Conservation (phyloP, 2,888 invertebrate species). For the Neoascia interrupta region DNA sequence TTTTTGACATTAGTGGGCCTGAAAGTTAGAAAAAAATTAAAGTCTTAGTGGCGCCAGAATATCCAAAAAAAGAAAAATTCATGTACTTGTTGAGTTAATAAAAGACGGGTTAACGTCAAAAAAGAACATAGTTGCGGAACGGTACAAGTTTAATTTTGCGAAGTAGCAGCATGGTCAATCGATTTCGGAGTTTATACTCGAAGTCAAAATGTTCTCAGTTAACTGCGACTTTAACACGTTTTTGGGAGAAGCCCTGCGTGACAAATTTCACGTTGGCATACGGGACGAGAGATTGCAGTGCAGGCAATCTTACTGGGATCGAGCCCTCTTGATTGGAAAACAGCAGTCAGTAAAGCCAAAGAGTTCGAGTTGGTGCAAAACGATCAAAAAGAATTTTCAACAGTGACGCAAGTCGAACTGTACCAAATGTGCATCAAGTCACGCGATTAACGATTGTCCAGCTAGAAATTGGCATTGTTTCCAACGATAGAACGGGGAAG, state of each 20-base stretch:
- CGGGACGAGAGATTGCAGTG: slow-evolving; percentile 2
- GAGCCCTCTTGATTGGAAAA: not conserved
- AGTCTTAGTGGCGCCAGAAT: slow-evolving; percentile 6
- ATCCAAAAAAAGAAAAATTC: not conserved
- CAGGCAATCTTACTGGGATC: not conserved
- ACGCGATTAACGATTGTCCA: no score
- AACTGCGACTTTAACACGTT: not conserved
- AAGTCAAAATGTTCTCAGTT: slow-evolving; percentile 11
- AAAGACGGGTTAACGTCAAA: not conserved
- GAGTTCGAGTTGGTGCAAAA: slow-evolving; percentile 5
- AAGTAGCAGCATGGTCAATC: not conserved
- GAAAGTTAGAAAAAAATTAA: slow-evolving; percentile 13
- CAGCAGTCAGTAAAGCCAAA: not conserved
- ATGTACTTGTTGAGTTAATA: not conserved
- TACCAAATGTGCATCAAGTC: no score
- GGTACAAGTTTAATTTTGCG: slow-evolving; percentile 6
- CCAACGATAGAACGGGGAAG: no score
- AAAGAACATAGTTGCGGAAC: slow-evolving; percentile 1
- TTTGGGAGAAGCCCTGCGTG: slow-evolving; percentile 2
- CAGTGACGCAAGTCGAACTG: no score
- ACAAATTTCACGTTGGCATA: not conserved
- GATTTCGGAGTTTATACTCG: not conserved
- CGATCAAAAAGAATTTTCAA: no score
- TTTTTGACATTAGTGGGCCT: slow-evolving; percentile 33
- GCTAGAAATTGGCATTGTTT: no score